Base-by-base conservation (phyloP, 2,797 vertebrate species). In the Otolemur crassicaudatus region DNA sequence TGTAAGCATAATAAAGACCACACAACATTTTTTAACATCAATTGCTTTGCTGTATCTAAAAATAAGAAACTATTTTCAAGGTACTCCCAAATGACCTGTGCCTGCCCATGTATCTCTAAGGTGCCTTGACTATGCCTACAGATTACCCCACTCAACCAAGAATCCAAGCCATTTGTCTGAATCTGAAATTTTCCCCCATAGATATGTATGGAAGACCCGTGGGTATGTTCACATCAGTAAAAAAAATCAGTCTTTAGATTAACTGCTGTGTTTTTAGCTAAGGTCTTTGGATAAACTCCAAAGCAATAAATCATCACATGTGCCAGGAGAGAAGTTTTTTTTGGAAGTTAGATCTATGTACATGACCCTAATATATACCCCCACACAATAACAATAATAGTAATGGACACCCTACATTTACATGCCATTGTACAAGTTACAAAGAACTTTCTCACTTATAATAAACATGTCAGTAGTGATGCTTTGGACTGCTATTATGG, bases 221-320 rank as follows among this genome's bases (percentile, higher is more conserved):
- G 23, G 11, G 76, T 94, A 80, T 92, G 81, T 79, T 95, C 37
- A 87, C 46, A 96, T 56, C 27, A 88, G 76, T 77, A 76, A 87
- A 90, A 94, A 97, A 97, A 95, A 77, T 13, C 29, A 61, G 81
- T 90, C 65, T 53, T 72, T 70, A 80, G 53, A 56, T 94, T 95
- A 94, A 93, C 73, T 65, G 43, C 87, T 94, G 29, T 86, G 81
- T 90, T 92, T 96, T 94, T 93, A 96, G 73, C 94, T 80, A 92
- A 97, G 77, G 81, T 92, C 86, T 96, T 96, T 86, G 58, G 63
- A 85, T 81, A 96, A 96, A 87, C 25, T 86, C 90, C 93, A 96
- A 96, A 96, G 90, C 19, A 88, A 90, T 96, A 96, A 96, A 90
- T 98, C 84, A 93, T 87, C 69, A 29, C 69, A 61, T 91, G 63